These are phyloP conservation scores for Phylloscopus whistleri DNA, from an alignment of 2,113 vertebrate species.

Conservation along the genomic window DNA sequence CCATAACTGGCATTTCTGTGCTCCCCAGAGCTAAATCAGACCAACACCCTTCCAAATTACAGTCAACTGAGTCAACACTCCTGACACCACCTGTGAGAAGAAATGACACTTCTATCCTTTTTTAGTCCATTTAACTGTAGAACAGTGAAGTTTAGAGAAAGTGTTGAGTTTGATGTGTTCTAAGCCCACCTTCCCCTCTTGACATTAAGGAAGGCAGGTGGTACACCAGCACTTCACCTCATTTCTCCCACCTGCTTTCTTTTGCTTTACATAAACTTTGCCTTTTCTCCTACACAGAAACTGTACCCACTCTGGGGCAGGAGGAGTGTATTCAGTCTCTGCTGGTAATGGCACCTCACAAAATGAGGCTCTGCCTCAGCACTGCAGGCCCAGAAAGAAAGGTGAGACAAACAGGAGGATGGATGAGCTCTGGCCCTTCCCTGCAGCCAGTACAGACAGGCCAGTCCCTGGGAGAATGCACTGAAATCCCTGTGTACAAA, in stretches of 20 bases:
- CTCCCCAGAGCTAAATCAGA: not conserved
- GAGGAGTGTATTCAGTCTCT: not conserved
- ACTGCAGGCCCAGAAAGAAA: not conserved
- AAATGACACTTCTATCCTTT: not conserved
- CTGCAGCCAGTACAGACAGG: accelerated
- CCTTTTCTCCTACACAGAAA: not conserved
- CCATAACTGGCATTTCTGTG: not conserved
- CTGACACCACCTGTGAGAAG: not conserved
- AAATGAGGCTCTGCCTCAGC: not conserved
- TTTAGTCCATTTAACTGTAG: not conserved
- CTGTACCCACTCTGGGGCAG: not conserved
- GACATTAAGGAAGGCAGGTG: not conserved
- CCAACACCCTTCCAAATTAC: not conserved
- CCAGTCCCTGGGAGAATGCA: not conserved
- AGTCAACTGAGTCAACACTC: not conserved
- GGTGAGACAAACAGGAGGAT: not conserved
- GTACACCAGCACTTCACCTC: not conserved
- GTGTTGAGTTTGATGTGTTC: not conserved
- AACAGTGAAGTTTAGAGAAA: not conserved
- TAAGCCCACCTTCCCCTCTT: not conserved
- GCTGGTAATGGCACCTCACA: not conserved
- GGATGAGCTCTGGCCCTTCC: not conserved
- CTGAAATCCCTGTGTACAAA: not conserved
- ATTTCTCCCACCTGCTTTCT: not conserved
- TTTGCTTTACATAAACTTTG: not conserved